Conservation (phyloP, 2,888 invertebrate genomes). For the Agrypnus murinus region DNA sequence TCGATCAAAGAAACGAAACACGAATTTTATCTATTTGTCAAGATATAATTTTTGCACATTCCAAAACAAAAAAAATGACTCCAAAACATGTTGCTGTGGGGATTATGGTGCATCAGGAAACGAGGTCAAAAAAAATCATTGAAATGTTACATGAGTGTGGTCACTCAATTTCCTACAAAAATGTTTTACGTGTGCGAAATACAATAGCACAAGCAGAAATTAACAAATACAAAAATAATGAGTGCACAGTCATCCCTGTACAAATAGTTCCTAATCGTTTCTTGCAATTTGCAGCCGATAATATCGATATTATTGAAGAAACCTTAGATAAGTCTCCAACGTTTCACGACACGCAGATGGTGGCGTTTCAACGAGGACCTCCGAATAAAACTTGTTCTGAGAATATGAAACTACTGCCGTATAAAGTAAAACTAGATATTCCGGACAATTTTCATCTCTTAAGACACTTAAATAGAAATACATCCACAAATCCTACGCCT, state of each 20-base stretch:
- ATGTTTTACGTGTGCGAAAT: constrained; percentile 42
- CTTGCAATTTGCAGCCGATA: constrained; percentile 54
- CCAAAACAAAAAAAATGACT: constrained; percentile 18
- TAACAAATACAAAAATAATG: too few relatives aligned
- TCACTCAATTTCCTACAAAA: constrained; percentile 41
- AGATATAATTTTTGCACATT: constrained; percentile 27
- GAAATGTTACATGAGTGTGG: constrained; percentile 40
- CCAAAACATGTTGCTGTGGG: constrained; percentile 39
- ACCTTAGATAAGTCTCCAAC: constrained; percentile 52
- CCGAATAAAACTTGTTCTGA: too few relatives aligned
- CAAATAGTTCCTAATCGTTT: constrained; percentile 29
- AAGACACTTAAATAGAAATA: background rate
- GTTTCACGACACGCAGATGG: constrained; percentile 53
- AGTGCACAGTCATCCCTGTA: constrained; percentile 19
- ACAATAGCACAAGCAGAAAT: constrained; percentile 52
- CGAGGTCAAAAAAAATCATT: constrained; percentile 41
- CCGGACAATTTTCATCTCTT: constrained; percentile 26
- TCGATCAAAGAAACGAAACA: too few relatives aligned
- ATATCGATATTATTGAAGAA: constrained; percentile 53
- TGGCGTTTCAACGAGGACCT: constrained; percentile 30
- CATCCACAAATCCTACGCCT: constrained; percentile 1
- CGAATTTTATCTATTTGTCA: constrained; percentile 26
- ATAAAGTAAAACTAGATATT: constrained; percentile 15
- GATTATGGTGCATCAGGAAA: constrained; percentile 41
- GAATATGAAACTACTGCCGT: constrained; percentile 1